phyloP scores from a whole-genome alignment of 1,140 invertebrate species.

The Polypedilum vanderplanki region DNA sequence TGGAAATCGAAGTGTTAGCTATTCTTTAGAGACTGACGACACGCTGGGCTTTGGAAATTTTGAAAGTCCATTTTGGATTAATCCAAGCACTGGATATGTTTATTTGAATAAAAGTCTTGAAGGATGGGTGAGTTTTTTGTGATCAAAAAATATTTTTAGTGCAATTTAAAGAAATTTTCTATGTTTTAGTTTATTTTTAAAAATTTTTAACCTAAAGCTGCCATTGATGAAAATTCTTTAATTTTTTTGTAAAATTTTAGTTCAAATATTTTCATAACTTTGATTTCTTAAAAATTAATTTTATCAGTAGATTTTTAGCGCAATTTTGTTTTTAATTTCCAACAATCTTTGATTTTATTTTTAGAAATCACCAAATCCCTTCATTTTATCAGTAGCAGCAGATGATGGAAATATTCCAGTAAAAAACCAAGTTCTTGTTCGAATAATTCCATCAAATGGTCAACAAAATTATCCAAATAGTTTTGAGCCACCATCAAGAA shows the following conservation, averaged over 20 bases:
- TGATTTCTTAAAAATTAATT: too few species aligned
- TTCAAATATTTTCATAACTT: too few species aligned
- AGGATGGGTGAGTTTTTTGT: constrained; percentile 57
- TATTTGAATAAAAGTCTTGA: constrained; percentile 60
- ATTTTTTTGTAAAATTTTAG: too few species aligned
- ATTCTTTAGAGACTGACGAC: constrained; percentile 37
- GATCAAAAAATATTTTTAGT: too few species aligned
- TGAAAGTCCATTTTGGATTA: constrained; percentile 62
- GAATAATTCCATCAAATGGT: background rate
- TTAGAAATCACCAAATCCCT: constrained; percentile 29
- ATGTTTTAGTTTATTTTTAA: too few species aligned
- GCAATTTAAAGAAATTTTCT: too few species aligned
- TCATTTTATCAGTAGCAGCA: constrained; percentile 31
- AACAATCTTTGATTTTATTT: background rate
- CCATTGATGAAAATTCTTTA: too few species aligned
- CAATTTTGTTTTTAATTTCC: background rate
- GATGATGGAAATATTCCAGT: background rate
- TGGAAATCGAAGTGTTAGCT: constrained; percentile 43
- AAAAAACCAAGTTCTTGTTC: constrained; percentile 23
- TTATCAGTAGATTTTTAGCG: background rate
- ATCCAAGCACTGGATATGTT: constrained; percentile 59
- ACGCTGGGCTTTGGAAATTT: constrained; percentile 52
- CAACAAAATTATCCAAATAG: background rate
- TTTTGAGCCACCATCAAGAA: background rate
- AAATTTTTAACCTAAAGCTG: too few species aligned